phyloP scores from a whole-genome alignment of 2,113 vertebrate genomes.

The Scortum barcoo region DNA sequence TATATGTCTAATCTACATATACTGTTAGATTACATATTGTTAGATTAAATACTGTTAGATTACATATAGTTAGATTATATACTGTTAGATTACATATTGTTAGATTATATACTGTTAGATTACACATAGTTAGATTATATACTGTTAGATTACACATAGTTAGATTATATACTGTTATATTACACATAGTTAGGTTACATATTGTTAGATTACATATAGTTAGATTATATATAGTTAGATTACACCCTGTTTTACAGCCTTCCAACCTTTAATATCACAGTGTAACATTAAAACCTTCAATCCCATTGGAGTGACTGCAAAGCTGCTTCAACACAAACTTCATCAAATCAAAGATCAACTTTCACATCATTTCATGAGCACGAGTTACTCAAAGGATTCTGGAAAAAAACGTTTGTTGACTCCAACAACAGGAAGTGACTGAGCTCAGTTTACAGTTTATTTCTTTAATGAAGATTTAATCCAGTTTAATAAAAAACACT shows the following conservation, averaged over 20 bases:
- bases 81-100: no score
- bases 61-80: conserved; percentile 77
- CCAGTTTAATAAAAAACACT: no score
- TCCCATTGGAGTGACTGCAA: conserved; percentile 90
- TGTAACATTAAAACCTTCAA: conserved; percentile 86
- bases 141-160: no score
- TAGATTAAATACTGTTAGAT: conserved; percentile 71
- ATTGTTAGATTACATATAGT: no score
- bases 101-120: no score
- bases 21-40: not conserved
- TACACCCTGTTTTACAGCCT: conserved; percentile 55
- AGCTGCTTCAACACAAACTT: conserved; percentile 90
- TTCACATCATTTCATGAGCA: conserved; percentile 70
- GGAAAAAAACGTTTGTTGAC: not conserved
- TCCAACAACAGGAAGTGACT: not conserved
- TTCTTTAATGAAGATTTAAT: no score
- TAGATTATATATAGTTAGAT: not conserved
- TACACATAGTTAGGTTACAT: no score
- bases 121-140: no score
- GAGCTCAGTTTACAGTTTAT: not conserved
- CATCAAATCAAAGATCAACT: conserved; percentile 74
- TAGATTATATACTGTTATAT: no score
- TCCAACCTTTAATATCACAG: conserved; percentile 86
- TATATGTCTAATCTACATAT: conserved; percentile 76
- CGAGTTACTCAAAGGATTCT: conserved; percentile 10